Evolutionary conservation across 2,888 invertebrate species (phyloP), one percentile per base, ranked within the genome.

Genomic region (Lordiphosa andalusiaca): DNA sequence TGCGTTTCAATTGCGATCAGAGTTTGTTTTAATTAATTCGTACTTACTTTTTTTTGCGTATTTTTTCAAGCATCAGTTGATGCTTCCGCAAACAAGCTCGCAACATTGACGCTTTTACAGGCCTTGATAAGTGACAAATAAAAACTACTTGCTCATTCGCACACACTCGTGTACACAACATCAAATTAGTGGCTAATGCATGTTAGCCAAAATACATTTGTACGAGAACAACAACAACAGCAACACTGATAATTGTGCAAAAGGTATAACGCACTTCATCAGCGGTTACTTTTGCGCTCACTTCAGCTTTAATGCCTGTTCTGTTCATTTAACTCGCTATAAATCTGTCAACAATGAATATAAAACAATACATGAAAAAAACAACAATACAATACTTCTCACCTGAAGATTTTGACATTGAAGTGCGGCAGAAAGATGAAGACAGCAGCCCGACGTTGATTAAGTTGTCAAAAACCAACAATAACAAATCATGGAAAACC

Each of bases 401-500:
- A 51, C 46, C 39, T 54, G 42, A 40, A 54, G 53, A 54, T 68
- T 54, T 61, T 55, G 66, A 40, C 66, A 67, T 68, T 67, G 68
- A 67, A 59, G 35, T 25, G 48, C 39, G 51, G 37, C 54, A 59
- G 41, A 48, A 58, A 25, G 54, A 35, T 53, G 59, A 73, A 68
- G 69, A 72, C 59, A 58, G 52, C 68, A 70, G 38, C 48, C 37
- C 47, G 68, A 77, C 71, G 61, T 71, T 77, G 84, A 77, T 78
- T 62, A 59, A 84, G 84, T 60, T 78, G 77, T 77, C 62, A 71
- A 78, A 72, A 71, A 63, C 33, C 80, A 66, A 60, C 69, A 59
- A 64, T 42, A 60, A 41, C 25, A 44, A 66, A 71, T 61, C 70
- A 73, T 56, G 56, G 44, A 56, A 61, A 61, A 12, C 37, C 25